Base-by-base conservation (phyloP, 2,113 vertebrate species). In the Thalassarche chlororhynchos region DNA sequence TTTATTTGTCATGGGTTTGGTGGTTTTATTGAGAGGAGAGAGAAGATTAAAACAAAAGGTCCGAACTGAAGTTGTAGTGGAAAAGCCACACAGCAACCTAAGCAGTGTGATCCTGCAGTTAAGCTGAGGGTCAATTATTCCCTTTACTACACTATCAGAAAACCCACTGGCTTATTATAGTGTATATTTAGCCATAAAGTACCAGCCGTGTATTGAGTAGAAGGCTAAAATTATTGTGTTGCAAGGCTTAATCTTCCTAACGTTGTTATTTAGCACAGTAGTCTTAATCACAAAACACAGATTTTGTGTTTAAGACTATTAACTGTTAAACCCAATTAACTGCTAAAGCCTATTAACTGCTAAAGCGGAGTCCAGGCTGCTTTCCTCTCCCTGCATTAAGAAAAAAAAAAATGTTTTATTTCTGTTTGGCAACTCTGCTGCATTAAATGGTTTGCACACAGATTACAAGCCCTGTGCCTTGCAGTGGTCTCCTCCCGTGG, bases 101-200 rank as follows among this genome's bases (percentile, higher is more conserved):
- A 47, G 58, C 21, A 38, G 28, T 66, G 94, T 76, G 70, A 83
- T 78, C 95, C 95, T 90, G 91, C 90, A 84, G 92, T 97, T 97
- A 95, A 97, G 86, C 78, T 51, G 42, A 23, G 89, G 85, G 91
- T 49, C 54, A 72, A 54, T 96, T 96, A 96, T 96, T 97, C 97
- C 84, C 95, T 78, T 91, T 95, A 55, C 68, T 31, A 44, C 2
- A 7, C 71, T 94, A 90, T 97, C 96, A 98, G 98, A 90, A 95
- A 89, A 61, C 28, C 92, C 89, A 28, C 93, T 1, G 76, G 61
- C n/a, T 98, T 93, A 85, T 96, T 95, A 24, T 0, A 85, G 87
- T 36, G 20, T 95, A 84, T 96, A 88, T 85, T 98, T 95, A 98
- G 96, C 97, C 91, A 34, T 52, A n/a, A 97, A 97, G 52, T 76